Percentiles rank a stretch among this genome's conserved stretches.
These are phyloP conservation scores for Carposina sasakii DNA, from an alignment of 1,140 invertebrate genomes.

Conservation along the genomic window DNA sequence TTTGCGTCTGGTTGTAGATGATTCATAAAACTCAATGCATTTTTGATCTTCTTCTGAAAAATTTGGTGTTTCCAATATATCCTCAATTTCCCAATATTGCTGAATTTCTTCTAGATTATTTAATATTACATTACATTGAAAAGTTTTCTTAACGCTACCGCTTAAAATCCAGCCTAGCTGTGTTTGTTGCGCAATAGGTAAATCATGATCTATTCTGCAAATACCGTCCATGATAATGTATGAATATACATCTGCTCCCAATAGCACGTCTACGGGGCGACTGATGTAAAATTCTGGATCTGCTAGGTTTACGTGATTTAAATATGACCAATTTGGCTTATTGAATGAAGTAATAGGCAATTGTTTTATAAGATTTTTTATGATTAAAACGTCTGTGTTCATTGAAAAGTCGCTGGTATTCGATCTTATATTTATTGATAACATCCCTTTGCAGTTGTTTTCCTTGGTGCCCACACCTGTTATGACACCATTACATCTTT, in stretches of 20 bases:
- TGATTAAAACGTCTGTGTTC: slow-evolving; percentile 4
- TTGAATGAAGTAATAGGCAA: slow-evolving; percentile 6
- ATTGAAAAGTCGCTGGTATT: slow-evolving; percentile 8
- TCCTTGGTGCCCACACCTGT: slow-evolving; percentile 1
- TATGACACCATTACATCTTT: background rate
- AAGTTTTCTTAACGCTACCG: slow-evolving; percentile 8
- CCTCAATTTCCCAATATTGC: slow-evolving; percentile 10
- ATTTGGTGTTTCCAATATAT: background rate
- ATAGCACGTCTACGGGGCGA: slow-evolving; percentile 11
- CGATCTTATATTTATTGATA: slow-evolving; percentile 7
- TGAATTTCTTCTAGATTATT: background rate
- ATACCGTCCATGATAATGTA: slow-evolving; percentile 13
- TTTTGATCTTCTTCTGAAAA: background rate
- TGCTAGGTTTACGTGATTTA: slow-evolving; percentile 13
- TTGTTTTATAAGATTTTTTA: slow-evolving; percentile 7
- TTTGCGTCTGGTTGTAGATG: background rate
- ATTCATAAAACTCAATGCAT: background rate
- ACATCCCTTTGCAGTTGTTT: slow-evolving; percentile 3
- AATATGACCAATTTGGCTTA: background rate
- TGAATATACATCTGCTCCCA: slow-evolving; percentile 10
- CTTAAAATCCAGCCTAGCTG: slow-evolving; percentile 26
- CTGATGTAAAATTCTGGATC: slow-evolving; percentile 14
- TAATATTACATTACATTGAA: background rate
- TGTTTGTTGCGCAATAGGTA: slow-evolving; percentile 27
- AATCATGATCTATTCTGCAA: background rate